Evolutionary conservation across 1,140 invertebrate species (phyloP), one percentile per base, ranked within the genome.

Genomic region (Coelopa frigida): DNA sequence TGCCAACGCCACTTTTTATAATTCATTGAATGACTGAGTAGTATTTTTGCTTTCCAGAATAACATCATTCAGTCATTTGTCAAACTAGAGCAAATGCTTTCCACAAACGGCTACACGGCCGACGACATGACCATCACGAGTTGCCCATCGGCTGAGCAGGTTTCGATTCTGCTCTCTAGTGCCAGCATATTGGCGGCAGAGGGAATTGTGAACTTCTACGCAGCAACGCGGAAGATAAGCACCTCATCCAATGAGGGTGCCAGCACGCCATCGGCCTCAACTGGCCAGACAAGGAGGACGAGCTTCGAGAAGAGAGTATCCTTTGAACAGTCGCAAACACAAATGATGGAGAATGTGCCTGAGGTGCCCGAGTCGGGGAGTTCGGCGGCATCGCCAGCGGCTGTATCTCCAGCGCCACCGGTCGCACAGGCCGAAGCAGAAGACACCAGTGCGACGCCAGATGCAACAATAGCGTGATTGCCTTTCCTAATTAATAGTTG

Each of bases 131-230:
- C 85, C 33, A 78, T 94, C 23, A 84, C 94, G 10, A 89, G 79
- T 11, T 94, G 89, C 70, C 93, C 93, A 1, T 82, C 89, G 5
- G 78, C 87, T 10, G 94, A 96, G 65, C 92, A 96, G 73, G 79
- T 95, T 10, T 87, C 86, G n/a, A 78, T 90, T n/a, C 77, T 91
- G 50, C 73, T 93, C 26, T 89, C 87, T 18, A 89, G 86, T 11
- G 78, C 81, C 2, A 82, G 79, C 49, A 72, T 84, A 4, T 68
- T 78, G 14, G 73, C 74, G 11, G 72, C 61, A 10, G 65, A 68
- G 14, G 60, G 55, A 7, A 55, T 61, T 14, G 58, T 55, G 5
- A 64, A 61, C 20, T 67, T 67, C 44, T 61, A 62, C 15, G 57
- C 40, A 8, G 55, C 55, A 15, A 47, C 52, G 20, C 53, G 55